Evolutionary conservation across 1,140 invertebrate species (phyloP).

Genomic region (Nomia melanderi): DNA sequence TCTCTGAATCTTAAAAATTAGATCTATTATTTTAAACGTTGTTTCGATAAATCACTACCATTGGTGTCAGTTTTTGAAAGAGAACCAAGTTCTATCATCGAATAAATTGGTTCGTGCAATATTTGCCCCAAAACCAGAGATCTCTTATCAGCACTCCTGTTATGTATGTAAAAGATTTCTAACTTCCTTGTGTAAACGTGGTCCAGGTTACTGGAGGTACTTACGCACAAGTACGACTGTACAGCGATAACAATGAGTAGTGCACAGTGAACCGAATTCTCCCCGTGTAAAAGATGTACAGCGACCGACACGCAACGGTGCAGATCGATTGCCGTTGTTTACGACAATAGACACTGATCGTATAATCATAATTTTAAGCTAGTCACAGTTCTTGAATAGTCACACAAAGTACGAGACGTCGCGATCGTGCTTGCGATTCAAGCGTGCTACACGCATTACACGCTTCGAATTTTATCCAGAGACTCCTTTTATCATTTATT

Average conservation of each 20-base stretch:
- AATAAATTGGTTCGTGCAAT: too few relatives aligned
- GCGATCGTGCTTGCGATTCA: background rate
- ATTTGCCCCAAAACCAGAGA: background rate
- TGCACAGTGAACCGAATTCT: background rate
- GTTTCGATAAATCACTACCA: too few relatives aligned
- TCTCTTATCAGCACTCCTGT: conserved; percentile 33
- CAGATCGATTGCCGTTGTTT: conserved; percentile 18
- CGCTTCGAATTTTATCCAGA: too few relatives aligned
- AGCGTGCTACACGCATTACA: background rate
- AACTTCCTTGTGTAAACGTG: conserved; percentile 41
- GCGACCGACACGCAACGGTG: background rate
- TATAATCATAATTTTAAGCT: conserved; percentile 59
- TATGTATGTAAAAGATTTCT: conserved; percentile 50
- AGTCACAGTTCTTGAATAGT: conserved; percentile 59
- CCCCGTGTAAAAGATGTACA: background rate
- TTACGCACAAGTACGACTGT: conserved; percentile 38
- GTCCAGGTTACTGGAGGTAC: conserved; percentile 34
- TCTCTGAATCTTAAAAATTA: background rate
- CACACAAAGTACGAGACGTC: conserved; percentile 3
- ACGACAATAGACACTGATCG: conserved; percentile 37
- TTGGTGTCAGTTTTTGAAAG: too few relatives aligned
- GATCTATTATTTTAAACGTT: too few relatives aligned
- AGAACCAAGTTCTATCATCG: background rate
- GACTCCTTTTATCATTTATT: too few relatives aligned
- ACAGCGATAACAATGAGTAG: conserved; percentile 39